Percentiles rank a stretch among this genome's conserved stretches.
These are phyloP conservation scores for Oreocharis arfaki DNA, from an alignment of 2,113 vertebrate genomes.

Conservation along the genomic window DNA sequence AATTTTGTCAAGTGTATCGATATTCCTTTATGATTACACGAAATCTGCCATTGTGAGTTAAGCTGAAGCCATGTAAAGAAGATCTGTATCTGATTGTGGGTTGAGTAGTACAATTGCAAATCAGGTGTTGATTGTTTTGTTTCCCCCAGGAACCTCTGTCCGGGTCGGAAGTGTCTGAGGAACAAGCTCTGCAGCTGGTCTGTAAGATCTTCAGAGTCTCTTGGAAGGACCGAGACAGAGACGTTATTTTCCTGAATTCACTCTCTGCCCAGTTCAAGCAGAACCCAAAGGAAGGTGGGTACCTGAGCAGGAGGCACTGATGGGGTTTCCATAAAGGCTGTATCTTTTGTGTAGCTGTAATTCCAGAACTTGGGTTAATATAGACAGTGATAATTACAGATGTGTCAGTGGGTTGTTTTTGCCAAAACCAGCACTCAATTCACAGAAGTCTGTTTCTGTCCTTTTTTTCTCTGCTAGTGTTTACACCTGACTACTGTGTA, in stretches of 20 bases:
- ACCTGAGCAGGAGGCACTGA: not conserved
- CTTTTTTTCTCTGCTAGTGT: not conserved
- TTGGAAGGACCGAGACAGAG: constrained; percentile 96
- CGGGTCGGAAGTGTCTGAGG: constrained; percentile 90
- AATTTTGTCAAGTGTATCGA: not conserved
- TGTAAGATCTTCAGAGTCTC: constrained; percentile 98
- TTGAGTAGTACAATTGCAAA: not conserved
- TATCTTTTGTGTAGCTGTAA: not conserved
- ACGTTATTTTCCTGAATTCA: constrained; percentile 93
- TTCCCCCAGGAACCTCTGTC: constrained; percentile 76
- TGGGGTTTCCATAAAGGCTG: not conserved
- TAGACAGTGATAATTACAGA: not conserved
- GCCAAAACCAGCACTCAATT: not conserved
- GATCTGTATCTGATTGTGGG: not conserved
- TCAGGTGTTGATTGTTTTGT: not conserved
- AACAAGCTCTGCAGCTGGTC: constrained; percentile 95
- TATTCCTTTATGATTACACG: not conserved
- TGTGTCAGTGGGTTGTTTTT: not conserved
- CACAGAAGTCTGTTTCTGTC: not conserved
- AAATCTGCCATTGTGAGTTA: not conserved
- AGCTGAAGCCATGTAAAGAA: not conserved
- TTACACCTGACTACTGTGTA: not conserved
- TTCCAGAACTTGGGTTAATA: not conserved
- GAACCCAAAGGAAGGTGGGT: constrained; percentile 89
- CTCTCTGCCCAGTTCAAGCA: constrained; percentile 92